Conservation (phyloP, 2,888 invertebrate genomes). For the Plebejus anna region DNA sequence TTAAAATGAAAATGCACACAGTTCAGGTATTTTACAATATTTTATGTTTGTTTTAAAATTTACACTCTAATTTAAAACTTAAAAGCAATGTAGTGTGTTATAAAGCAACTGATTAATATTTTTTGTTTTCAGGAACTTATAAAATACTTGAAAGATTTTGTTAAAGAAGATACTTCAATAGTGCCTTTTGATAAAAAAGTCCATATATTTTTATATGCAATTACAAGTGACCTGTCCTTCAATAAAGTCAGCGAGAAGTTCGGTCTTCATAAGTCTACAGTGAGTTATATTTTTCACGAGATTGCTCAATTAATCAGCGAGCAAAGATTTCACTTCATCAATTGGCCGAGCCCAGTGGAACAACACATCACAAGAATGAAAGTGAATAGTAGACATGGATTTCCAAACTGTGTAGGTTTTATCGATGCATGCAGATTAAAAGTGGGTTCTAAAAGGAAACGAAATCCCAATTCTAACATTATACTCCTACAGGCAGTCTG, state of each 20-base stretch:
- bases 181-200: slow-evolving; percentile 66
- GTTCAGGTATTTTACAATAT: slow-evolving; percentile 50
- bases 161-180: slow-evolving; percentile 47
- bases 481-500: slow-evolving; percentile 70
- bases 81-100: background rate
- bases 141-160: slow-evolving; percentile 49
- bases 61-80: background rate
- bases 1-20: slow-evolving; percentile 61
- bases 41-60: background rate
- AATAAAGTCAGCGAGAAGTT: slow-evolving; percentile 62
- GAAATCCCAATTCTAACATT: slow-evolving; percentile 49
- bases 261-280: slow-evolving; percentile 63
- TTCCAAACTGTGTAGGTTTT: slow-evolving; percentile 72
- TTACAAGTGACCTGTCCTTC: slow-evolving; percentile 61
- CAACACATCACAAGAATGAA: slow-evolving; percentile 68
- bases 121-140: slow-evolving; percentile 57
- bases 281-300: slow-evolving; percentile 65
- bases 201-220: slow-evolving; percentile 63
- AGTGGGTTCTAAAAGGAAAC: slow-evolving; percentile 56
- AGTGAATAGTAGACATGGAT: slow-evolving; percentile 62
- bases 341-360: slow-evolving; percentile 66
- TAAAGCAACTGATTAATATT: slow-evolving; percentile 24
- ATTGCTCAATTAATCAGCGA: slow-evolving; percentile 57
- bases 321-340: slow-evolving; percentile 58
- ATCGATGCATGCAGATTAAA: slow-evolving; percentile 65